Base-by-base conservation (phyloP, 2,888 invertebrate species). In the Agrotis ipsilon region DNA sequence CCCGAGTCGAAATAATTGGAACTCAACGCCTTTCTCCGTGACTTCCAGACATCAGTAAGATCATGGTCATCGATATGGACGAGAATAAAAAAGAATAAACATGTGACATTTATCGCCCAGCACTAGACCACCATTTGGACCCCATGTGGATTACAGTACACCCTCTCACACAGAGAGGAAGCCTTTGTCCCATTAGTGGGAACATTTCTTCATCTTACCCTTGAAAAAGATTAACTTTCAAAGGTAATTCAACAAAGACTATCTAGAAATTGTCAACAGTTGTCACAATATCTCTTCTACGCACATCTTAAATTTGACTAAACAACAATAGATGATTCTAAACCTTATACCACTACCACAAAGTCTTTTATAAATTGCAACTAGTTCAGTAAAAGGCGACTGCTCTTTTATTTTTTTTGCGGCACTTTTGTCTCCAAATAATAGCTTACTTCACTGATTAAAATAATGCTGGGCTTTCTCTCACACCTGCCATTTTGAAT, bases 381-480 rank as follows among this genome's bases (percentile, higher is more conserved):
- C 14, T 1, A 46, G 5, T 1, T 2, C 7, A 49, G 45, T 39
- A 24, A 51, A 64, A 65, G 48, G 39, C 9, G 16, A 57, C 7
- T 58, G 24, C 39, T 24, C 43, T 62, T 66, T 67, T 75, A 24
- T 68, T 81, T 68, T 46, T 45, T 63, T 75, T 68, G 11, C 19
- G 46, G n/a, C 58, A 61, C 51, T 60, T 75, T 45, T 45, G 51
- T 72, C 72, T 45, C 18, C 5, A 71, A 70, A 67, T 78, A 27
- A 66, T 32, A 39, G 43, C 48, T 60, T 54, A 19, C 19, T 51
- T 55, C 46, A 45, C 16, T 78, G 46, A 60, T 75, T 46, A 54
- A 43, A 45, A 39, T 64, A 66, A 57, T 43, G 16, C 52, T 13
- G 13, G 13, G 18, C 48, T 78, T 82, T 81, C 78, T 78, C 62